Percentiles rank a stretch among this genome's conserved stretches.
These are phyloP conservation scores for Paradoxurus hermaphroditus DNA, from an alignment of 2,113 vertebrate genomes.

Conservation along the genomic window DNA sequence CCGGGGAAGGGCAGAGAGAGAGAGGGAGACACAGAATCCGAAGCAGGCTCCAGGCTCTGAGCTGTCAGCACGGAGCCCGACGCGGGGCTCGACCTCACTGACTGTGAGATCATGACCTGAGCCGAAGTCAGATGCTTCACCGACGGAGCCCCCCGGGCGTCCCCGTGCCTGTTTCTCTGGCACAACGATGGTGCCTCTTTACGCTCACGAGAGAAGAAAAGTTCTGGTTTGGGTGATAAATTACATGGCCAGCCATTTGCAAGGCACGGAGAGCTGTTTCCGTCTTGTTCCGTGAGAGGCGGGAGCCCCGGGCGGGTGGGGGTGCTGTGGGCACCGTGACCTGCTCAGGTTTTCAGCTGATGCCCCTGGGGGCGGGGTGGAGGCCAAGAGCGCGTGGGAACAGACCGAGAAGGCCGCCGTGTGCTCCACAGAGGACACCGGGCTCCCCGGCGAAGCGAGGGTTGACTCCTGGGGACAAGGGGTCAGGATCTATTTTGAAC, in stretches of 20 bases:
- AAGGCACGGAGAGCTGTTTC: not conserved
- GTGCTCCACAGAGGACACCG: not conserved
- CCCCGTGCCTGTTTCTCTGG: not conserved
- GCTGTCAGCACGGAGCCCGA: too few species aligned
- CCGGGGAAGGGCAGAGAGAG: too few species aligned
- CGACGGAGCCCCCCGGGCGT: too few species aligned
- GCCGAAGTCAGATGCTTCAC: too few species aligned
- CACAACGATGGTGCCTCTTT: not conserved
- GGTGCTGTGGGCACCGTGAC: fast-evolving
- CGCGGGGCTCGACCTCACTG: too few species aligned
- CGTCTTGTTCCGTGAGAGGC: not conserved
- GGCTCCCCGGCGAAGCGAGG: not conserved
- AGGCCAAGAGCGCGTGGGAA: not conserved
- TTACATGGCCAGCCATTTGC: not conserved
- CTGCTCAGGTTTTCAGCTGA: not conserved
- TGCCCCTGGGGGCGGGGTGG: fast-evolving
- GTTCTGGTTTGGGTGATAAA: not conserved
- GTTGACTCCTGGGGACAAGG: not conserved
- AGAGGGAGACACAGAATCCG: too few species aligned
- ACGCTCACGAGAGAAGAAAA: not conserved
- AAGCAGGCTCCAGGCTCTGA: too few species aligned
- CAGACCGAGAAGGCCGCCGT: not conserved
- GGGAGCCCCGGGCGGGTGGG: not conserved
- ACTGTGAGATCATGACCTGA: too few species aligned
- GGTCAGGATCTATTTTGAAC: not conserved